Evolutionary conservation across 1,140 invertebrate species (phyloP), one percentile per base, ranked within the genome.

Genomic region (Zaprionus tsacasi): DNA sequence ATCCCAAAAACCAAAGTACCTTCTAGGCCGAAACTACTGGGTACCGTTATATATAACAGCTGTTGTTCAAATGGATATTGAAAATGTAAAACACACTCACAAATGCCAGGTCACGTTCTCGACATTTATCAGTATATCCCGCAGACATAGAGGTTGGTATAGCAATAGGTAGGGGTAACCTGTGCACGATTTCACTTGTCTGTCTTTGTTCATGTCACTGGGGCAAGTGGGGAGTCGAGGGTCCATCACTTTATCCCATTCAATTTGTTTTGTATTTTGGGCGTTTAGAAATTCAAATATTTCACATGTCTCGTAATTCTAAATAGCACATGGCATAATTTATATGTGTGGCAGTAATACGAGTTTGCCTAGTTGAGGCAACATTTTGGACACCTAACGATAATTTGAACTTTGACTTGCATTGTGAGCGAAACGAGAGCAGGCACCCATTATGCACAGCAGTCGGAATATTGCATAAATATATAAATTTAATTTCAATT

Each of bases 31-130:
- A 17, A 12, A 25, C 17, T 17, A 12, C 45, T 21, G 3, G 10
- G 17, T 25, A 25, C 45, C 11, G 40, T 50, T 48, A 15, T 45
- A 15, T 17, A 15, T 17, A 21, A 15, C 48, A 63, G 40, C 68
- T 59, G 65, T 27, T 58, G 48, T 63, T 64, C 30, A 65, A 52
- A 63, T 45, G 61, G 74, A 79, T 70, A 61, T 57, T 21, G 30
- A 66, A 81, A 57, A 30, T 55, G 67, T 61, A 56, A 79, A 74
- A 79, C 71, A 68, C 43, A 59, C 56, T 61, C 61, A 61, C 55
- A 76, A 68, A 79, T 82, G 81, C 64, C 50, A 61, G 79, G 80
- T 82, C 80, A 82, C 80, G 81, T 82, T 76, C 52, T 40, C 40
- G 76, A 70, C 76, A 82, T 82, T 82, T 82, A 82, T 67, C 64